phyloP scores from a whole-genome alignment of 2,888 invertebrate species.

The Diploptera punctata region DNA sequence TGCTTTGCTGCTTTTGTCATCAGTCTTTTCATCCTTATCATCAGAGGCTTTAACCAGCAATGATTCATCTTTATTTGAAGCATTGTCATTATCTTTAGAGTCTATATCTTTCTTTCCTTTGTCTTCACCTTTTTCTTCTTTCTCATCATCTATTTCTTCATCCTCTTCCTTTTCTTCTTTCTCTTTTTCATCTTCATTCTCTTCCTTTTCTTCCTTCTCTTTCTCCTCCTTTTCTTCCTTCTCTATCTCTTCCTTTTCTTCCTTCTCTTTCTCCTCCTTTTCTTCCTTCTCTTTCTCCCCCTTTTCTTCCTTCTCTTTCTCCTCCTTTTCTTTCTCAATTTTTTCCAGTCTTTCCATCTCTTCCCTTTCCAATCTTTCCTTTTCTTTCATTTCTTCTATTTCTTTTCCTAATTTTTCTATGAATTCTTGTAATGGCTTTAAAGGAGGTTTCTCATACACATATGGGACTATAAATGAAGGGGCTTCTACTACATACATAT shows the following conservation, averaged over 20 bases:
- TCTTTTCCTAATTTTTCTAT: constrained; percentile 68
- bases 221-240: constrained; percentile 48
- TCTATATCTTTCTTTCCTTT: too few relatives aligned
- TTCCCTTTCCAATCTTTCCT: constrained; percentile 38
- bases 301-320: constrained; percentile 48
- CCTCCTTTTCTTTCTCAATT: constrained; percentile 59
- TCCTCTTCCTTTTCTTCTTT: constrained; percentile 36
- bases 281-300: constrained; percentile 52
- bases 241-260: constrained; percentile 47
- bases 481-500: constrained; percentile 92
- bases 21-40: constrained; percentile 54
- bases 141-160: constrained; percentile 46
- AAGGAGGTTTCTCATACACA: constrained; percentile 89
- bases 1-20: constrained; percentile 54
- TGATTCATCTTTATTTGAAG: constrained; percentile 35
- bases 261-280: constrained; percentile 52
- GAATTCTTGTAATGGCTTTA: constrained; percentile 77
- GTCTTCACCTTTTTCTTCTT: constrained; percentile 37
- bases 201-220: constrained; percentile 43
- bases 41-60: too few relatives aligned
- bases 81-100: constrained; percentile 22
- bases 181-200: constrained; percentile 38
- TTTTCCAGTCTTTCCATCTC: constrained; percentile 49
- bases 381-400: constrained; percentile 65
- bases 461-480: constrained; percentile 94